A percentile compares a stretch with the other conserved stretches of the same genome.
phyloP scores from a whole-genome alignment of 2,888 invertebrate species.

The Orthonevra nobilis region DNA sequence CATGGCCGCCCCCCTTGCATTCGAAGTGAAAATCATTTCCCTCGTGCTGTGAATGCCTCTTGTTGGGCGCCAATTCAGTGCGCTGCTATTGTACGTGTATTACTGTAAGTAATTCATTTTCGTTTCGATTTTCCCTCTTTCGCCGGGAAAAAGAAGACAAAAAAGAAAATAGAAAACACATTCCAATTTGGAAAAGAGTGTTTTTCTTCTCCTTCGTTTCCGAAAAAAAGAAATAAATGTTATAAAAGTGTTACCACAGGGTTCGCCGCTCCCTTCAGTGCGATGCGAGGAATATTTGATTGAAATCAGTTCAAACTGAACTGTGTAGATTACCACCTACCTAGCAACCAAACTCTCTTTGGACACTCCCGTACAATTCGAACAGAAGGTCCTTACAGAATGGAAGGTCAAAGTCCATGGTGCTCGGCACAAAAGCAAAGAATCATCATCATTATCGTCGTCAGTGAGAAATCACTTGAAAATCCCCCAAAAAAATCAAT shows the following conservation, averaged over 20 bases:
- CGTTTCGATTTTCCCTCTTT: conserved; percentile 26
- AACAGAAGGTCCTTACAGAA: conserved; percentile 23
- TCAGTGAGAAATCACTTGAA: conserved; percentile 70
- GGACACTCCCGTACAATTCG: conserved; percentile 1
- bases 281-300: conserved; percentile 38
- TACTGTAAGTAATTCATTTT: conserved; percentile 69
- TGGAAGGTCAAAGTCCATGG: conserved; percentile 31
- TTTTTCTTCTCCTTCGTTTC: conserved; percentile 22
- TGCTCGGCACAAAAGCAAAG: conserved; percentile 30
- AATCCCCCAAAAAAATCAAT: conserved; percentile 66
- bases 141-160: conserved; percentile 28
- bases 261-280: background rate
- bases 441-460: conserved; percentile 68
- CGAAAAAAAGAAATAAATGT: too few relatives aligned
- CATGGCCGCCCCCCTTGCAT: background rate
- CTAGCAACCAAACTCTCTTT: too few relatives aligned
- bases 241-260: conserved; percentile 51
- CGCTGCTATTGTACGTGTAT: conserved; percentile 46
- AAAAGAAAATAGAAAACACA: conserved; percentile 55
- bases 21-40: conserved; percentile 17
- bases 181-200: conserved; percentile 63
- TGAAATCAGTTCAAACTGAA: conserved; percentile 64
- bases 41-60: conserved; percentile 9
- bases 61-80: conserved; percentile 4
- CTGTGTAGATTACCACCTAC: conserved; percentile 41